Evolutionary conservation across 2,797 vertebrate species (phyloP), one percentile per base, ranked within the genome.

Genomic region (Synanceia verrucosa): DNA sequence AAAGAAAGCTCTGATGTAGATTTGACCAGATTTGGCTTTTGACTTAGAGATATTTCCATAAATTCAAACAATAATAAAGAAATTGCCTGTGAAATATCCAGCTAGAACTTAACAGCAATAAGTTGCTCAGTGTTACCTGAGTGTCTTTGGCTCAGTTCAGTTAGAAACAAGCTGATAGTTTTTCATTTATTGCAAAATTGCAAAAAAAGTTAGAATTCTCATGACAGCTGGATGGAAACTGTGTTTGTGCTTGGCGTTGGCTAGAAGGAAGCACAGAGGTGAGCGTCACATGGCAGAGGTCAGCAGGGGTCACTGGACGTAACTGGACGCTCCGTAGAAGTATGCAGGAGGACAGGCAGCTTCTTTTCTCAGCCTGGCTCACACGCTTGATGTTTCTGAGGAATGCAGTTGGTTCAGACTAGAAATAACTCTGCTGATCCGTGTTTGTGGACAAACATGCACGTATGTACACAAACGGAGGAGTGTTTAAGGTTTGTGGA

Each of bases 351-450:
- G 51, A 70, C 14, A 68, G 60, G 75, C 48, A 50, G 56, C 67
- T 5, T 31, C 76, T 57, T 62, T 70, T 71, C 73, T 64, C 41
- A 59, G 51, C 34, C 56, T 12, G 53, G 31, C 64, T 43, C 19
- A 39, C 68, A 62, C 36, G 33, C 74, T 66, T 43, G 65, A 73
- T 58, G 26, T 80, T 71, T 70, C 52, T 23, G 14, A 76, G 82
- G 82, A 89, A 88, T 86, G 75, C 44, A 46, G 24, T 76, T 2
- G 63, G 70, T 80, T 69, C n/a, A 46, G 76, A 71, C 75, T 80
- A 66, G 65, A 91, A 88, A 87, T 77, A 81, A 41, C 72, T 77
- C 9, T 26, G 46, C 66, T 88, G 78, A 65, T 88, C 79, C 81
- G 69, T 89, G 77, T 88, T 70, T 76, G 77, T 71, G 51, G 63